A percentile compares a stretch with the other conserved stretches of the same genome.
Conservation (phyloP, 2,797 vertebrate genomes). For the Columba guinea region DNA sequence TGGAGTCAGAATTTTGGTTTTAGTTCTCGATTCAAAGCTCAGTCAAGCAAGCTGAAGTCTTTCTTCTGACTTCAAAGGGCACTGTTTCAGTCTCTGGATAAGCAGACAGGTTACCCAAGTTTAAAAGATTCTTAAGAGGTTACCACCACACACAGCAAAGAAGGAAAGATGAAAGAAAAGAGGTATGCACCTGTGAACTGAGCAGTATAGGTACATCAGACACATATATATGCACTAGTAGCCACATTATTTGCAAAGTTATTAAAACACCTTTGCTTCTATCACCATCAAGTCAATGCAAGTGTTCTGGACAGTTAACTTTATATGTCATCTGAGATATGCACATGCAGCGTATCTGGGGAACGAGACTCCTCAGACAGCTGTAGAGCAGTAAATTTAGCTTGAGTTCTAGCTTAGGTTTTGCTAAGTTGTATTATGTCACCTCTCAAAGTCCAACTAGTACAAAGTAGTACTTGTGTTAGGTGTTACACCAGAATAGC, state of each 20-base stretch:
- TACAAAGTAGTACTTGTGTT: neutral
- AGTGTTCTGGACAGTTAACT: neutral
- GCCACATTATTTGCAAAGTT: conserved; percentile 21
- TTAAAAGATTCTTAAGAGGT: neutral
- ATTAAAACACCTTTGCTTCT: conserved; percentile 16
- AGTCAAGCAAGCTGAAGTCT: neutral
- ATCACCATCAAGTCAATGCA: neutral
- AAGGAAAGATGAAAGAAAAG: conserved; percentile 43
- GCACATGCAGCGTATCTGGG: neutral
- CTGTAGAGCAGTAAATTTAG: neutral
- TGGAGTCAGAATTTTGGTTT: neutral
- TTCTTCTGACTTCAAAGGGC: conserved; percentile 39
- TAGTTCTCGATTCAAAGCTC: neutral
- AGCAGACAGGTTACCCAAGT: conserved; percentile 2
- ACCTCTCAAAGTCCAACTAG: neutral
- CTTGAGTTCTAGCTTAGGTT: neutral
- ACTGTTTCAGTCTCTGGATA: neutral
- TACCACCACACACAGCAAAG: conserved; percentile 11
- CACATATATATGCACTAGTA: neutral
- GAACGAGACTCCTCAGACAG: neutral
- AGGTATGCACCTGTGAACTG: neutral
- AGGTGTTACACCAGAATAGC: neutral
- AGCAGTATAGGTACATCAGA: neutral
- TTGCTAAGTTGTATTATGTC: neutral
- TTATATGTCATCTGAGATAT: neutral